phyloP scores from a whole-genome alignment of 2,113 vertebrate species.

The Notiomystis cincta region DNA sequence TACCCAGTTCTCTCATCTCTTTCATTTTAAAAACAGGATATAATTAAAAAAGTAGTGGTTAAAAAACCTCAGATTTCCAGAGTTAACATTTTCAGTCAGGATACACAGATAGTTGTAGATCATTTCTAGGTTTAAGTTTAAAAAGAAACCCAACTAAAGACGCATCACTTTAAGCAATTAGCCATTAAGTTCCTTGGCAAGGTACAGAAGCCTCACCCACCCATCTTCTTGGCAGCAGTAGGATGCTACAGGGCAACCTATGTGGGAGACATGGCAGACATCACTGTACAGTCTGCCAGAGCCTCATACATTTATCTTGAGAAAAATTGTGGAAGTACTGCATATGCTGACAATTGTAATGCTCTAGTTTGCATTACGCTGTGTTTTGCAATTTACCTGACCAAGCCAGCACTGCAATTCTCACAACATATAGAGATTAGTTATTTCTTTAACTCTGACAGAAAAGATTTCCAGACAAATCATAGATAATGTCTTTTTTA shows the following conservation, averaged over 20 bases:
- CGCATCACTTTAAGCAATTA: not conserved
- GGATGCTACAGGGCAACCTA: not conserved
- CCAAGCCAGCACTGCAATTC: not conserved
- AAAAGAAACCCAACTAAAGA: not conserved
- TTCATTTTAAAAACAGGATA: not conserved
- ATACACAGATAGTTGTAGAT: no score
- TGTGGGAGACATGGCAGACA: not conserved
- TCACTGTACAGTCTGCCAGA: not conserved
- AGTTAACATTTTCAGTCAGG: not conserved
- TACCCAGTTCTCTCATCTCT: not conserved
- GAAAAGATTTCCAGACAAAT: not conserved
- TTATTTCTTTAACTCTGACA: not conserved
- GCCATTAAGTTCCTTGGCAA: not conserved
- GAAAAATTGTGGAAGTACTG: not conserved
- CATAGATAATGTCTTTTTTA: not conserved
- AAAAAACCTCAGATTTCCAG: not conserved
- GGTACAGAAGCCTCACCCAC: not conserved
- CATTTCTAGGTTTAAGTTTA: no score
- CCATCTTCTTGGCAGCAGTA: not conserved
- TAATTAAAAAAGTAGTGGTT: not conserved
- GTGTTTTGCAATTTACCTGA: not conserved
- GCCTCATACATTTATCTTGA: not conserved
- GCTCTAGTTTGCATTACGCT: fast-evolving
- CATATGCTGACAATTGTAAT: not conserved
- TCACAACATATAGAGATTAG: not conserved